Conservation (phyloP, 2,797 vertebrate species). For the Podarcis lilfordi region DNA sequence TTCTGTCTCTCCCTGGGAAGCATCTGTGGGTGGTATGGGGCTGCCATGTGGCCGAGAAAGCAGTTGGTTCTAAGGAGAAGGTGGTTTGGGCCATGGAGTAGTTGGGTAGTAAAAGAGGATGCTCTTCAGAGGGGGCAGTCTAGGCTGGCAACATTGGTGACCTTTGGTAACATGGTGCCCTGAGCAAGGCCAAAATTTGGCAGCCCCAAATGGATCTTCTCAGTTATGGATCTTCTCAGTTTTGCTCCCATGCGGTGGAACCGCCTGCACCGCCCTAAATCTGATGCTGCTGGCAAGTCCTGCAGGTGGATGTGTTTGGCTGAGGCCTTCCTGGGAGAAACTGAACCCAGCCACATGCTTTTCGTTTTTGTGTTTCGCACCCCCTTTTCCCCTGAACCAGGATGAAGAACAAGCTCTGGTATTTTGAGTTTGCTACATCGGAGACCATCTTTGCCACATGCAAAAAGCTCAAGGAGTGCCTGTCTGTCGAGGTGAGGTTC, state of each 20-base stretch:
- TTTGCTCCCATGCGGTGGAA: too few species aligned
- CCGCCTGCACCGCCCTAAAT: too few species aligned
- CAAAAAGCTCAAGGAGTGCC: conserved; percentile 88
- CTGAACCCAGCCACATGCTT: too few species aligned
- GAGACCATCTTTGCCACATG: conserved; percentile 92
- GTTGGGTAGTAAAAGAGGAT: background rate
- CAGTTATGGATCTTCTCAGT: too few species aligned
- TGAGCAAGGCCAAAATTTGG: too few species aligned
- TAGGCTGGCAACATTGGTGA: background rate
- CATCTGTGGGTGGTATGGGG: background rate
- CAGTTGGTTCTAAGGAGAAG: background rate
- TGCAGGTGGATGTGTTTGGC: background rate
- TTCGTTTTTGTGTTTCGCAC: background rate
- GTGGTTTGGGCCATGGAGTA: background rate
- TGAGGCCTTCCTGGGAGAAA: background rate
- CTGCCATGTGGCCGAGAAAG: too few species aligned
- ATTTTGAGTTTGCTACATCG: conserved; percentile 94
- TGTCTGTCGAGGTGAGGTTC: conserved; percentile 85
- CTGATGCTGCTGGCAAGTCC: too few species aligned
- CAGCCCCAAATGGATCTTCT: too few species aligned
- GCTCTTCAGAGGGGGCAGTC: background rate
- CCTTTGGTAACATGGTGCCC: too few species aligned
- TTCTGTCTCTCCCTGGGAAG: background rate
- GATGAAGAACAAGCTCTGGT: conserved; percentile 97
- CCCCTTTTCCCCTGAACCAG: conserved; percentile 64